Evolutionary conservation across 2,888 invertebrate species (phyloP).

Genomic region (Cantharis rufa): DNA sequence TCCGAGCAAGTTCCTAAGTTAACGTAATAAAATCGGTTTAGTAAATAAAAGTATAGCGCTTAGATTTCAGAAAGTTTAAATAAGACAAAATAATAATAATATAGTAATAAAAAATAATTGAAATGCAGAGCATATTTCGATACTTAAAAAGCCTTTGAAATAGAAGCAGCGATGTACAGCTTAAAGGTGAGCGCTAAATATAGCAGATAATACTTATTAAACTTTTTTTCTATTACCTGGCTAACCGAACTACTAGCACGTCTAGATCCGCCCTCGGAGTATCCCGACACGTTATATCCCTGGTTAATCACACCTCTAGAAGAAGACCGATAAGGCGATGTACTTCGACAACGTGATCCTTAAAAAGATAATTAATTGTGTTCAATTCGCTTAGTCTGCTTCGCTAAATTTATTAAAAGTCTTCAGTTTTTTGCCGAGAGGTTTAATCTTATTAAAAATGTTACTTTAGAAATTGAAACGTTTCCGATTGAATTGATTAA

Average conservation of each 20-base stretch:
- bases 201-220: slow-evolving; percentile 3
- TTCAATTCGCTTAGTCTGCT: not conserved
- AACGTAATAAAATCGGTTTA: too few species aligned
- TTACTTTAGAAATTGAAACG: slow-evolving; percentile 1
- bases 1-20: not conserved
- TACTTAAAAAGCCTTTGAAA: slow-evolving; percentile 8
- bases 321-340: slow-evolving; percentile 67
- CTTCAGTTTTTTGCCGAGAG: not conserved
- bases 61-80: not conserved
- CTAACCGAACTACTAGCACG: slow-evolving; percentile 75
- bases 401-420: not conserved
- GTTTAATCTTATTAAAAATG: not conserved
- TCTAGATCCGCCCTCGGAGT: slow-evolving; percentile 65
- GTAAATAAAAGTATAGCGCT: too few species aligned
- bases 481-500: not conserved
- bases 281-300: slow-evolving; percentile 55
- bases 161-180: slow-evolving; percentile 22
- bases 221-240: slow-evolving; percentile 21
- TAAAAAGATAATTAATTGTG: slow-evolving; percentile 23
- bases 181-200: slow-evolving; percentile 7
- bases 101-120: too few species aligned
- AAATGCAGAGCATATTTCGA: not conserved
- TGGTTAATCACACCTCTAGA: slow-evolving; percentile 56
- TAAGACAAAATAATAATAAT: not conserved
- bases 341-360: slow-evolving; percentile 57